Percentiles rank a stretch among this genome's conserved stretches.
Conservation (phyloP, 2,888 invertebrate genomes). For the Notodonta dromedarius region DNA sequence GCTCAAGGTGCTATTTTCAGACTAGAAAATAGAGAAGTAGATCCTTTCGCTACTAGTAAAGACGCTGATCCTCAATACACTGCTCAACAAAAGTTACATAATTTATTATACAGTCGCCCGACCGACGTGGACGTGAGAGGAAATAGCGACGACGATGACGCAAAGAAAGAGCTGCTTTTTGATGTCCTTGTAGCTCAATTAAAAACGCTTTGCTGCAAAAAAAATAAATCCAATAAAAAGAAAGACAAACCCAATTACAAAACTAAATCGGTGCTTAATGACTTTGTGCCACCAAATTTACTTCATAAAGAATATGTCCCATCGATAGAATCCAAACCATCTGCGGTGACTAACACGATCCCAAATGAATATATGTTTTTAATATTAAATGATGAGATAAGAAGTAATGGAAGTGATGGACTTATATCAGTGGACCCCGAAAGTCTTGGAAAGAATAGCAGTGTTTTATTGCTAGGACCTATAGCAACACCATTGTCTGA, state of each 20-base stretch:
- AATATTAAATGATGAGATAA: conserved; percentile 74
- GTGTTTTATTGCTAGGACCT: conserved; percentile 72
- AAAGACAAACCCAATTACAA: conserved; percentile 28
- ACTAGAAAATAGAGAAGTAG: conserved; percentile 63
- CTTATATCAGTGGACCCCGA: conserved; percentile 73
- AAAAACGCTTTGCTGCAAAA: conserved; percentile 72
- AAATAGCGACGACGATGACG: conserved; percentile 50
- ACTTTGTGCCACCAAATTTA: conserved; percentile 29
- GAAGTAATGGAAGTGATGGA: conserved; percentile 61
- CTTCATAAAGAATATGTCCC: conserved; percentile 21
- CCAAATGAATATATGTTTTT: conserved; percentile 69
- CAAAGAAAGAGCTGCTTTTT: conserved; percentile 68
- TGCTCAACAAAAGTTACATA: conserved; percentile 64
- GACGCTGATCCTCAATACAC: conserved; percentile 52
- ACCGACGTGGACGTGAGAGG: conserved; percentile 36
- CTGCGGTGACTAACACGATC: conserved; percentile 19
- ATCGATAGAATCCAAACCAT: conserved; percentile 11
- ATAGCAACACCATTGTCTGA: conserved; percentile 64
- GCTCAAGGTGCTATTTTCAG: conserved; percentile 54
- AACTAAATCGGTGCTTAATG: conserved; percentile 39
- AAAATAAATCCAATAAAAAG: conserved; percentile 40
- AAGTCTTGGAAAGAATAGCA: conserved; percentile 69
- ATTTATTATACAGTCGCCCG: conserved; percentile 58
- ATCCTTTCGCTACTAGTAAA: conserved; percentile 47
- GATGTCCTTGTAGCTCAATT: conserved; percentile 71